Evolutionary conservation across 2,113 vertebrate genomes (phyloP), one percentile per base, ranked within the genome.

Genomic region (Pedionomus torquatus): DNA sequence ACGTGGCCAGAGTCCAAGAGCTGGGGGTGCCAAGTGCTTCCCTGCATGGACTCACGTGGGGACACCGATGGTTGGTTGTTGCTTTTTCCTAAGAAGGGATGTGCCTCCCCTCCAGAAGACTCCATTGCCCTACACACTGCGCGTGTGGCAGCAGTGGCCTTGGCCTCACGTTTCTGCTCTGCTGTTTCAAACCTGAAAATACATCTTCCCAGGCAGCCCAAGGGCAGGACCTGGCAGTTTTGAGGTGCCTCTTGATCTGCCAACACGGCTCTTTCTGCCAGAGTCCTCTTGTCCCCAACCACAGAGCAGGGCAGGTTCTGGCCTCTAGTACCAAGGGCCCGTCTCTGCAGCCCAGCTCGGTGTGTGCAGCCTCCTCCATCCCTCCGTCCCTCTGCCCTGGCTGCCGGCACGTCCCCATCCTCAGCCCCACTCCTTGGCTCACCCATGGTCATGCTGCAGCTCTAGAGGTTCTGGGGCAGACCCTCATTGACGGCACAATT

Each of bases 141-240:
- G 6, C 0, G 1, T 49, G 46, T 41, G n/a, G 46, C 24, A 80
- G 46, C 17, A 0, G 0, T 13, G 16, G 16, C 14, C 48, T 20
- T 71, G 46, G 20, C 39, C 26, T 31, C 37, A 13, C 55, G 18
- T 68, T 86, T 25, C 79, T 70, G 12, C 11, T 10, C 51, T 18
- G 18, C 28, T 7, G 4, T 72, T 60, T 92, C 41, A 48, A 81
- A 23, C 44, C 35, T 66, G 60, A 82, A 90, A 94, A 85, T 82
- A 26, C 21, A 7, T 57, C 55, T 82, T 87, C 48, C 30, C 44
- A 23, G 74, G 60, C 11, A 77, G 13, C 52, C 35, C n/a, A 26
- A 57, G 23, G 74, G 30, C 46, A 44, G 41, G n/a, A 61, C 63
- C 18, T 52, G 52, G 25, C 24, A n/a, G 31, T 26, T 82, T 54